Conservation (phyloP, 2,797 vertebrate species). For the Chrosomus eos region DNA sequence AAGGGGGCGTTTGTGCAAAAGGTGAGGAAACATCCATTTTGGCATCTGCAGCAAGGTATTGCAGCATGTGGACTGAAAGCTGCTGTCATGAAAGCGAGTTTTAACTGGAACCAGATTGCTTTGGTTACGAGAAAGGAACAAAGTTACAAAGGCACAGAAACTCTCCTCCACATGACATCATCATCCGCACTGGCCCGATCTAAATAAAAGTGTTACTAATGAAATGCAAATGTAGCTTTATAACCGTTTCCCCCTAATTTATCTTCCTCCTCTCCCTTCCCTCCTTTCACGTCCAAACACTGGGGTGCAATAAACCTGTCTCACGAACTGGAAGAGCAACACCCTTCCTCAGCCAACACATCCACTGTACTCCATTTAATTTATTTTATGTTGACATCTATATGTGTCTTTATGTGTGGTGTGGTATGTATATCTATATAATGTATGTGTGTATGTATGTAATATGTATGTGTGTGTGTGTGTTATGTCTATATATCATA, state of each 20-base stretch:
- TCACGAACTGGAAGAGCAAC: background rate
- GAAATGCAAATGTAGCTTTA: background rate
- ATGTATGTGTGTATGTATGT: no score
- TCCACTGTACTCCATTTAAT: no score
- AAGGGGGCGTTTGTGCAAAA: slow-evolving; percentile 6
- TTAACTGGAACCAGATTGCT: slow-evolving; percentile 25
- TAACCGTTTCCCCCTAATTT: background rate
- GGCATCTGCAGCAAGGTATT: background rate
- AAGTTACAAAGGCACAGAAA: slow-evolving; percentile 8
- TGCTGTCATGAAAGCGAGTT: background rate
- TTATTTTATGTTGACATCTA: no score
- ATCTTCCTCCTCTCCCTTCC: background rate
- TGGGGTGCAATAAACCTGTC: background rate
- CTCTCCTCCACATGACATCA: background rate
- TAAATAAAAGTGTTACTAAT: background rate
- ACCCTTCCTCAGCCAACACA: background rate
- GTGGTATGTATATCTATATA: no score
- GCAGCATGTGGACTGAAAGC: slow-evolving; percentile 21
- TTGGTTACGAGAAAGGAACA: slow-evolving; percentile 25
- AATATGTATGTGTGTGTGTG: no score
- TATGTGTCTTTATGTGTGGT: no score
- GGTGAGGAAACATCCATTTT: slow-evolving; percentile 23
- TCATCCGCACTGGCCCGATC: background rate
- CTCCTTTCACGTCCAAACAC: background rate
- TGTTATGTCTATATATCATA: no score